Conservation (phyloP, 2,888 invertebrate genomes). For the Mesorhabditis belari region DNA sequence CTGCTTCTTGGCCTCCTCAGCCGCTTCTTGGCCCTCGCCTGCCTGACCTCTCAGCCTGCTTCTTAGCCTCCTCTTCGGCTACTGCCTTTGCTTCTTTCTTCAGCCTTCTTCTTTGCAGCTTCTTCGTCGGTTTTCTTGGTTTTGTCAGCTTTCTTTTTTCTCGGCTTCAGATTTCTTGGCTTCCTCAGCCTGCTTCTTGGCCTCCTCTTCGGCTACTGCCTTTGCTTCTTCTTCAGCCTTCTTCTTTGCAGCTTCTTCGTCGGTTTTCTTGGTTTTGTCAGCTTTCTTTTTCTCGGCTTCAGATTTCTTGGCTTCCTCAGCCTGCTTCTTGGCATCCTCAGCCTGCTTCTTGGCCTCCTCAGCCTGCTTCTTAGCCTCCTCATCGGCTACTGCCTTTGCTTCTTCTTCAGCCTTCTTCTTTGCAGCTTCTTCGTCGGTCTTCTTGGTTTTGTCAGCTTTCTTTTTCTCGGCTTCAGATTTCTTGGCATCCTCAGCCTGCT, state of each 20-base stretch:
- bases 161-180: background rate
- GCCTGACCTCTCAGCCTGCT: background rate
- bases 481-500: too few relatives aligned
- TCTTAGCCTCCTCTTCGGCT: background rate
- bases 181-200: background rate
- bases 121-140: too few relatives aligned
- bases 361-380: too few relatives aligned
- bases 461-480: background rate
- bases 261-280: background rate
- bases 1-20: background rate
- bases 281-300: background rate
- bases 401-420: too few relatives aligned
- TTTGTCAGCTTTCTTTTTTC: background rate
- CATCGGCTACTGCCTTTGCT: too few relatives aligned
- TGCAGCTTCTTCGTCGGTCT: background rate
- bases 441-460: background rate
- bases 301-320: background rate
- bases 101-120: background rate
- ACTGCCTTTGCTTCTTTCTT: background rate
- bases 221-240: background rate
- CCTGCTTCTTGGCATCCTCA: too few relatives aligned
- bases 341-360: too few relatives aligned
- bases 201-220: background rate
- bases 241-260: background rate
- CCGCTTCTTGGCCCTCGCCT: background rate